These are phyloP conservation scores for Lysandra coridon DNA, from an alignment of 2,888 invertebrate genomes.

Conservation along the genomic window DNA sequence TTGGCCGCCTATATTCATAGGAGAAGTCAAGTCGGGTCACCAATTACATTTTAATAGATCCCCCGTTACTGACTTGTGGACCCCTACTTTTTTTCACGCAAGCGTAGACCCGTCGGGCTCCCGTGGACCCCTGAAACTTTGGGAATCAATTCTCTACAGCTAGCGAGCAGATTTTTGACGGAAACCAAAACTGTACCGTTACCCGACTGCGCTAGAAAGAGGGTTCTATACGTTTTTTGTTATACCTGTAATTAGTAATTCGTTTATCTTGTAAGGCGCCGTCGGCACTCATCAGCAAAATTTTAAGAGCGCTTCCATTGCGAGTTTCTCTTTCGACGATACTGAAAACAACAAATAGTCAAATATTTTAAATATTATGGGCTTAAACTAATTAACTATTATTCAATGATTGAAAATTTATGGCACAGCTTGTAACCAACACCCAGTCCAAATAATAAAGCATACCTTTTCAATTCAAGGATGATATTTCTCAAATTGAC, in stretches of 20 bases:
- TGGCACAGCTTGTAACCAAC: not conserved
- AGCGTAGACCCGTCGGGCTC: no score
- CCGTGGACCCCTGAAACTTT: no score
- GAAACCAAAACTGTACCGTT: not conserved
- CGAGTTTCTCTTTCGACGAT: conserved; percentile 51
- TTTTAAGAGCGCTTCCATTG: conserved; percentile 42
- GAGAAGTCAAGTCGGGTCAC: no score
- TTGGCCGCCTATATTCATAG: no score
- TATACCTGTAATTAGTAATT: conserved; percentile 51
- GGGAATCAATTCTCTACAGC: no score
- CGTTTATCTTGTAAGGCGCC: conserved; percentile 45
- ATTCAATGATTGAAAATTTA: no score
- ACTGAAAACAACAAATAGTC: conserved; percentile 43
- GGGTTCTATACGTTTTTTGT: not conserved
- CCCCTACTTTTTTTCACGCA: no score
- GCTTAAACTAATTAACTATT: no score
- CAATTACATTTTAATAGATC: no score
- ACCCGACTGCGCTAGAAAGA: not conserved
- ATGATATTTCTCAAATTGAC: conserved; percentile 47
- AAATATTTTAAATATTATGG: not conserved
- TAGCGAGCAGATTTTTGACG: not conserved
- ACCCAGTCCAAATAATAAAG: not conserved
- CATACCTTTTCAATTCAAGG: not conserved
- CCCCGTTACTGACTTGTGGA: no score
- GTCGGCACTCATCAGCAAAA: conserved; percentile 45